Conservation (phyloP, 2,113 vertebrate genomes). For the Neolamprologus caudopunctatus region DNA sequence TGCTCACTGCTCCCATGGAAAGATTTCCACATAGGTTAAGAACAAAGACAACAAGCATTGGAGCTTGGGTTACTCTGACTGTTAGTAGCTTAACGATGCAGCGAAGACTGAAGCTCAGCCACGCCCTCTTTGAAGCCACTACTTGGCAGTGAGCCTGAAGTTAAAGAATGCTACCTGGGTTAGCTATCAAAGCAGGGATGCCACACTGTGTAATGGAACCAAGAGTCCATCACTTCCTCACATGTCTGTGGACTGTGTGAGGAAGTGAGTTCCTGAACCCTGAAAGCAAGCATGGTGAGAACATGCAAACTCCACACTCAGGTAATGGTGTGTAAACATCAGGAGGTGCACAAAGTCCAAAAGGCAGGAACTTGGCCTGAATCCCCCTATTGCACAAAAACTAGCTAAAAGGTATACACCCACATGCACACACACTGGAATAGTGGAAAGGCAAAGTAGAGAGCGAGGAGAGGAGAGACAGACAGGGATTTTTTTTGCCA, state of each 20-base stretch:
- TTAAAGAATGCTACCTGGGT: too few relatives aligned
- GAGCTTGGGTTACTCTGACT: neutral
- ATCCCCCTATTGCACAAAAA: neutral
- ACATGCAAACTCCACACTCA: too few relatives aligned
- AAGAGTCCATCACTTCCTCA: too few relatives aligned
- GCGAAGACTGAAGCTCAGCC: neutral
- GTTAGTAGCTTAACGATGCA: neutral
- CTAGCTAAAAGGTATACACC: neutral
- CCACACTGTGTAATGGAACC: too few relatives aligned
- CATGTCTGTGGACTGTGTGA: too few relatives aligned
- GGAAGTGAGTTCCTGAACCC: too few relatives aligned
- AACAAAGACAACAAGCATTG: neutral
- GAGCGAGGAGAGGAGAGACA: neutral
- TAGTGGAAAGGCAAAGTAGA: neutral
- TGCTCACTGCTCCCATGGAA: neutral
- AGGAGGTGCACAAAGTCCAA: neutral
- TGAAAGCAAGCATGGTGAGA: too few relatives aligned
- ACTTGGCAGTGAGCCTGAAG: too few relatives aligned
- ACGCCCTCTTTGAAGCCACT: neutral
- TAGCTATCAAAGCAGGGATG: too few relatives aligned
- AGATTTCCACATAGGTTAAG: rapidly evolving
- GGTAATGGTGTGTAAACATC: neutral
- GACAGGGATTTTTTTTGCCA: neutral
- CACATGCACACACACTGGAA: neutral
- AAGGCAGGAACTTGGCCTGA: neutral